Conservation (phyloP, 2,797 vertebrate genomes). For the Pseudopleuronectes americanus region DNA sequence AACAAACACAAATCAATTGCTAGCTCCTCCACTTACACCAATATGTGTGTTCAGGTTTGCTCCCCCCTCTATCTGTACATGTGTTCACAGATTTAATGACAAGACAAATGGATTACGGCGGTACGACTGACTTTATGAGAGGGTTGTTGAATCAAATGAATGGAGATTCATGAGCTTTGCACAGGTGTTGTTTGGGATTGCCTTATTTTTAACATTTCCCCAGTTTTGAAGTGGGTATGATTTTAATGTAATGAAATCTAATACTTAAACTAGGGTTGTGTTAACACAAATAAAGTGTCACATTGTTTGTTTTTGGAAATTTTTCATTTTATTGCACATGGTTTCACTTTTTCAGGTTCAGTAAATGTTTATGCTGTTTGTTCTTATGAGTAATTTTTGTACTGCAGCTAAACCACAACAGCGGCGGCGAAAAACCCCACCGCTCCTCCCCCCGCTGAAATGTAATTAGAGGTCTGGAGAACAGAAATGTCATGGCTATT, state of each 20-base stretch:
- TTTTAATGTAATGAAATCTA: not conserved
- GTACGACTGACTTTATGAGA: too few species aligned
- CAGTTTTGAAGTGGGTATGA: too few species aligned
- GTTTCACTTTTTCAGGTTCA: constrained; percentile 10
- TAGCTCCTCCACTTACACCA: not conserved
- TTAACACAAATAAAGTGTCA: too few species aligned
- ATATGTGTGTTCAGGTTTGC: not conserved
- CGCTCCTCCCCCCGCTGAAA: constrained; percentile 20
- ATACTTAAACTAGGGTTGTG: not conserved
- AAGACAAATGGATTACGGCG: too few species aligned
- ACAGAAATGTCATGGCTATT: constrained; percentile 74
- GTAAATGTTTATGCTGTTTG: constrained; percentile 15
- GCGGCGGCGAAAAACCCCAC: constrained; percentile 10
- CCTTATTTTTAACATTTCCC: not conserved
- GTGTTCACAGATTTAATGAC: not conserved
- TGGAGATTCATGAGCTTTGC: too few species aligned
- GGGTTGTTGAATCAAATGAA: too few species aligned
- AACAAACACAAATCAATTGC: constrained; percentile 53
- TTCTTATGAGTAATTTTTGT: constrained; percentile 27
- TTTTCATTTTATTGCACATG: not conserved
- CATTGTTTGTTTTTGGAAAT: not conserved
- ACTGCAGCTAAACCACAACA: constrained; percentile 36
- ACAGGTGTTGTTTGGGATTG: too few species aligned
- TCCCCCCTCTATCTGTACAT: too few species aligned
- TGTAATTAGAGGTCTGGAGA: constrained; percentile 65